These are phyloP conservation scores for Rhyacophila evoluta DNA, from an alignment of 2,888 invertebrate genomes.

Conservation along the genomic window DNA sequence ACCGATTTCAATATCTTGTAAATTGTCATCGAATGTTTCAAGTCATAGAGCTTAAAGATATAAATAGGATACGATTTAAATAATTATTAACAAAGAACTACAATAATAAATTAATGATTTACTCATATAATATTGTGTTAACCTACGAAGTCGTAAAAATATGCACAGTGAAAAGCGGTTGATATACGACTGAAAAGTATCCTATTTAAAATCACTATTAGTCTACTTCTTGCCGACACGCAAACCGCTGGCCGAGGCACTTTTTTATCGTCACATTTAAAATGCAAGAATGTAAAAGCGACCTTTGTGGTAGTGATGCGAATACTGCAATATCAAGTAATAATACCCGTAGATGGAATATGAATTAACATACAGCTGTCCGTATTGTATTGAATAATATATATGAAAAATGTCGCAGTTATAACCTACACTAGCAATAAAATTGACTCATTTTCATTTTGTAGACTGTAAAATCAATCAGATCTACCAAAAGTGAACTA, in stretches of 20 bases:
- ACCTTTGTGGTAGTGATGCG: conserved; percentile 32
- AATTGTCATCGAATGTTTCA: no score
- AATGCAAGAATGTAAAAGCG: conserved; percentile 44
- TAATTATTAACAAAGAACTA: no score
- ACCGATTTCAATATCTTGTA: no score
- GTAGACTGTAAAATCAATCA: no score
- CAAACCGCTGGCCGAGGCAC: background rate
- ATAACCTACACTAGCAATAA: no score
- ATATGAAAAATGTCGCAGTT: background rate
- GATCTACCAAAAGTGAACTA: no score
- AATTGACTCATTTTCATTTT: no score
- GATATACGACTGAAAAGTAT: conserved; percentile 1
- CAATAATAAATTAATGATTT: no score
- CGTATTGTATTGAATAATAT: background rate
- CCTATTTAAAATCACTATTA: background rate
- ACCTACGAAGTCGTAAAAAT: no score
- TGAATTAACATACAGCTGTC: conserved; percentile 9
- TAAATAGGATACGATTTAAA: no score
- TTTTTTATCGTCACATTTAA: conserved; percentile 25
- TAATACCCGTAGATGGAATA: conserved; percentile 40
- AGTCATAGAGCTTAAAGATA: no score
- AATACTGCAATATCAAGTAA: conserved; percentile 19
- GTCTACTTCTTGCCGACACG: conserved; percentile 7
- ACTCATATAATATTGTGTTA: no score
- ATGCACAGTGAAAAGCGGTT: background rate